Evolutionary conservation across 2,113 vertebrate species (phyloP).

Genomic region (Strix uralensis): DNA sequence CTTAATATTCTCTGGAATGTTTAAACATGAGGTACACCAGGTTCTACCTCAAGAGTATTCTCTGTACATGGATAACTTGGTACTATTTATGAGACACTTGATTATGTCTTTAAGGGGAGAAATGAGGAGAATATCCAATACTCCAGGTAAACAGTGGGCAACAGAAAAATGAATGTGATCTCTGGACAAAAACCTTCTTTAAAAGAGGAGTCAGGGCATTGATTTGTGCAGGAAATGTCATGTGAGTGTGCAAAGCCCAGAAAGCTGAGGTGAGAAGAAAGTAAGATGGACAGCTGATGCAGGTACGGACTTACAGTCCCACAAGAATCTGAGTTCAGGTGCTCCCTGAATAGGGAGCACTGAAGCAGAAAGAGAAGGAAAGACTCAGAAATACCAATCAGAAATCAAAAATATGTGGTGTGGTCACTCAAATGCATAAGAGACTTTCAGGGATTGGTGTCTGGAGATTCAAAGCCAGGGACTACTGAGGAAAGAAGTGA

Average conservation of each 20-base stretch:
- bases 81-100: neutral
- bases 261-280: neutral
- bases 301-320: neutral
- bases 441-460: neutral
- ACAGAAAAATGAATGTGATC: neutral
- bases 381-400: neutral
- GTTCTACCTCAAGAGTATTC: neutral
- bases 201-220: neutral
- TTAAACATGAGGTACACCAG: neutral
- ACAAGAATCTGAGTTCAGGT: fast-evolving
- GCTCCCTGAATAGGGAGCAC: neutral
- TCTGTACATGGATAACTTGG: neutral
- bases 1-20: neutral
- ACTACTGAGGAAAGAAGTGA: neutral
- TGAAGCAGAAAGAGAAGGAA: neutral
- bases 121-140: neutral
- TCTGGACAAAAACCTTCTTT: neutral
- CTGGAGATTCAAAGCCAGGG: neutral
- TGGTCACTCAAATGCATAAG: neutral
- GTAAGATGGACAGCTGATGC: neutral
- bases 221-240: neutral
- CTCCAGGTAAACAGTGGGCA: neutral
- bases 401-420: neutral
- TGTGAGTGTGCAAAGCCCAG: neutral
- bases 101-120: neutral